Base-by-base conservation (phyloP, 1,140 invertebrate species). In the Sarcophaga bullata region DNA sequence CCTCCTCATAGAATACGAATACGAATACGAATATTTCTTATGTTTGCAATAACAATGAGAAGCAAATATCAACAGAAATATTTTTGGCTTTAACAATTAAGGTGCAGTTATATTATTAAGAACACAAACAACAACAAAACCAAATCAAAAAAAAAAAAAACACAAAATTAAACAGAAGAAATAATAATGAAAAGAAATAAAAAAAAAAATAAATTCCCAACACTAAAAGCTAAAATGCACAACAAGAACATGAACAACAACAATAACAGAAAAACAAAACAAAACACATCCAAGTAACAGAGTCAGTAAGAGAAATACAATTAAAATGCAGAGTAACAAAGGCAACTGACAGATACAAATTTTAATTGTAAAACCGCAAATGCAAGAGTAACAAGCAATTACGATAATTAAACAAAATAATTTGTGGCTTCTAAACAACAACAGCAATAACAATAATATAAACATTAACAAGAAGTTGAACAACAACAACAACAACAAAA, bases 321-420 rank as follows among this genome's bases (percentile, higher is more conserved):
- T 37, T 37, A 37, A 37, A 37, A 37, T 37, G 25, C 13, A 58
- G 52, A 54, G n/a, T 15, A 11, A 58, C 54, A 58, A 58, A 58
- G n/a, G 9, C n/a, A 58, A 68, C 62, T 68, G 62, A 68, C 62
- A 68, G 62, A 19, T 68, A 68, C 62, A 68, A 68, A 68, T 68
- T 68, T 68, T 68, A 68, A 68, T 68, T 68, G 62, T 68, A 68
- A 68, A 68, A 68, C 62, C 62, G 19, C 62, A 68, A 37, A 68
- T 68, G 62, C 62, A 68, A 68, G 25, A 37, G 62, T 68, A 68
- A 68, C 62, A 68, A 68, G 62, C 62, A 68, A 68, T 68, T 68
- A 68, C 17, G 62, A 68, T 68, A 68, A 68, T 68, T 68, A 68
- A 68, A 68, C 62, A 68, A 68, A 68, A 68, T 68, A 68, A 68